phyloP scores from a whole-genome alignment of 2,888 invertebrate genomes.

The Hirtodrosophila trivittata region DNA sequence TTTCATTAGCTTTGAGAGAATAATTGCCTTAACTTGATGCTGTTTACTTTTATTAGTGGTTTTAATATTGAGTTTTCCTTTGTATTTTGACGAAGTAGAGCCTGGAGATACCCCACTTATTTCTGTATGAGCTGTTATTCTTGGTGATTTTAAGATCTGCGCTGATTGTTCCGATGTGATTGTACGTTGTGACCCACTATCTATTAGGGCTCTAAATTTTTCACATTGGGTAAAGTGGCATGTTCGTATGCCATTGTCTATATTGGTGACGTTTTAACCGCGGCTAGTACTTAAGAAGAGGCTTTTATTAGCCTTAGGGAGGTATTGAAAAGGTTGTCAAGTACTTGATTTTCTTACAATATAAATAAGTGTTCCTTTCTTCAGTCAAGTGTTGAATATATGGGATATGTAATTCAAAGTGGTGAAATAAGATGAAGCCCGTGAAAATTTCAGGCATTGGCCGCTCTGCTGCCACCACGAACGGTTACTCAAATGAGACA shows the following conservation, averaged over 20 bases:
- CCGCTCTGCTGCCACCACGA: not conserved
- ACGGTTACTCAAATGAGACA: not conserved
- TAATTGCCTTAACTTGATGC: too few relatives aligned
- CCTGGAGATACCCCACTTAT: too few relatives aligned
- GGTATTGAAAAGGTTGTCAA: constrained; percentile 2
- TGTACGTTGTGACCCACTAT: too few relatives aligned
- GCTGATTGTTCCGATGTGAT: too few relatives aligned
- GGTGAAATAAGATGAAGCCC: not conserved
- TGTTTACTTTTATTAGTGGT: too few relatives aligned
- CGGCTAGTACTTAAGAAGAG: not conserved
- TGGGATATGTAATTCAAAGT: constrained; percentile 1
- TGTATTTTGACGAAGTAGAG: too few relatives aligned
- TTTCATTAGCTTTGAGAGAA: too few relatives aligned
- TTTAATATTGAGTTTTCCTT: too few relatives aligned
- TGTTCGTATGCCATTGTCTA: constrained; percentile 11
- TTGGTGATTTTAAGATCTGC: too few relatives aligned
- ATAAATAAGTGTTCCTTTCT: not conserved
- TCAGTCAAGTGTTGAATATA: not conserved
- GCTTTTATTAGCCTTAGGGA: constrained; percentile 6
- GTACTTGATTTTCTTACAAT: not conserved
- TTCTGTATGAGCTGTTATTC: too few relatives aligned
- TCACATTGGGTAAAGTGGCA: constrained; percentile 3
- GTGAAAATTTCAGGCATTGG: not conserved
- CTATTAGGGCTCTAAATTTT: too few relatives aligned
- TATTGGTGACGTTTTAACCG: constrained; percentile 11